These are phyloP conservation scores for Drosophila prolongata DNA, from an alignment of 2,888 invertebrate genomes.

Conservation along the genomic window DNA sequence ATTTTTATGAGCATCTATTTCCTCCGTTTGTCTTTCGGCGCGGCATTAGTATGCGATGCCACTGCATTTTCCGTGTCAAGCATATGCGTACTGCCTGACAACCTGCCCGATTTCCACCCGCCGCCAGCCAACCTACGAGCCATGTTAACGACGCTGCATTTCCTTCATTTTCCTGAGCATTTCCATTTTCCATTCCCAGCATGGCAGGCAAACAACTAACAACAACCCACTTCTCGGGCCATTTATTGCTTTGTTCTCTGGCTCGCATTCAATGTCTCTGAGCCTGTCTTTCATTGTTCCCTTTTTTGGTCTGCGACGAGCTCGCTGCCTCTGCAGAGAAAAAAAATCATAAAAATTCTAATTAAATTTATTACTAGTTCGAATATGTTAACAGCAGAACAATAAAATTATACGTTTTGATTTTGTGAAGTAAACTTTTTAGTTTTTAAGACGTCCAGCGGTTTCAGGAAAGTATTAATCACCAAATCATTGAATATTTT, in stretches of 20 bases:
- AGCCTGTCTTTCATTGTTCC: constrained; percentile 56
- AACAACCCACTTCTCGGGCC: constrained; percentile 64
- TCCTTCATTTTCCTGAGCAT: constrained; percentile 44
- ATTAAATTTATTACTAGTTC: not conserved
- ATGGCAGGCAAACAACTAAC: constrained; percentile 40
- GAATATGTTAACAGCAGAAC: too few species aligned
- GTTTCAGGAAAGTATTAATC: too few species aligned
- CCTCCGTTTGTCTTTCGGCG: constrained; percentile 33
- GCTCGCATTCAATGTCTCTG: constrained; percentile 19
- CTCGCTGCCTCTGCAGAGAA: constrained; percentile 36
- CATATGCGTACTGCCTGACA: constrained; percentile 59
- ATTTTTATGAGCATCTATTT: constrained; percentile 65
- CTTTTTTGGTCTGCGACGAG: constrained; percentile 60
- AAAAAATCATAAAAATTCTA: not conserved
- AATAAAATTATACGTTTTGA: too few species aligned
- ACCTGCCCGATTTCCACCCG: constrained; percentile 4
- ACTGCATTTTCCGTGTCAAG: constrained; percentile 73
- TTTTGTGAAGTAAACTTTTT: too few species aligned
- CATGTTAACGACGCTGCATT: constrained; percentile 33
- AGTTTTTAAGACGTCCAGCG: too few species aligned
- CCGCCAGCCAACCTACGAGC: not conserved
- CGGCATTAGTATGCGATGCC: constrained; percentile 63
- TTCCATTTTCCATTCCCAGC: constrained; percentile 62
- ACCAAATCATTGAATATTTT: constrained; percentile 11
- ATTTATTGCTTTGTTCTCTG: constrained; percentile 64